Base-by-base conservation (phyloP, 23 tunicate genomes). In the Clavelina lepadiformis region DNA sequence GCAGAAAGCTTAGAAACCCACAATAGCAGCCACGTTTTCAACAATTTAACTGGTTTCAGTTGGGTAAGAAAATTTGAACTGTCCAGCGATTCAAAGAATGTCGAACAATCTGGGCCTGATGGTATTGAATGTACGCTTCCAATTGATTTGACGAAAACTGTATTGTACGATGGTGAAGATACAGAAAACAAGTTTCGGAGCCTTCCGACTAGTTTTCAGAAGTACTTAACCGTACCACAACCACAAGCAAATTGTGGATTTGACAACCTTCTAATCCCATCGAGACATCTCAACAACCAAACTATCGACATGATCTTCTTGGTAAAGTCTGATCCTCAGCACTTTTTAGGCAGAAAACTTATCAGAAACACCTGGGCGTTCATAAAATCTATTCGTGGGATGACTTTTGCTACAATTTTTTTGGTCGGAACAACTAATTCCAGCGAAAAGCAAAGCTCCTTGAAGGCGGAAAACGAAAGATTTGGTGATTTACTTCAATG, bases 401-500 rank as follows among this genome's bases (percentile, higher is more conserved):
- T 36, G 72, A 55, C 23, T 1, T 69, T 89, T 19, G 70, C 59
- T 6, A 64, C 60, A 2, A 41, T 81, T 19, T 89, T 81, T 46
- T 27, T 81, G 30, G 20, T 89, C 7, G 89, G 96, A 18, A 50
- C 20, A 18, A 46, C 85, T 1, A 15, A 28, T 28, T 4, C 34
- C 6, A 24, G 3, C 3, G 56, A 52, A 27, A 58, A 65, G 35
- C 31, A 82, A 18, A 30, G 36, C 2, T 28, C 55, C 4, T 62
- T 89, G 18, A 33, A 63, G 23, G 47, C 64, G 38, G 97, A 89
- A 78, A 89, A 89, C 65, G 31, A 35, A 3, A 1, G 63, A 25
- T 81, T 56, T 47, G 97, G 97, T 30, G 97, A 89, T 44, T 62
- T 89, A 0, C 67, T 89, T 11, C 97, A 81, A 62, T 89, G 97